These are phyloP conservation scores for Erpobdella octoculata DNA, from an alignment of 2,888 invertebrate genomes.

Conservation along the genomic window DNA sequence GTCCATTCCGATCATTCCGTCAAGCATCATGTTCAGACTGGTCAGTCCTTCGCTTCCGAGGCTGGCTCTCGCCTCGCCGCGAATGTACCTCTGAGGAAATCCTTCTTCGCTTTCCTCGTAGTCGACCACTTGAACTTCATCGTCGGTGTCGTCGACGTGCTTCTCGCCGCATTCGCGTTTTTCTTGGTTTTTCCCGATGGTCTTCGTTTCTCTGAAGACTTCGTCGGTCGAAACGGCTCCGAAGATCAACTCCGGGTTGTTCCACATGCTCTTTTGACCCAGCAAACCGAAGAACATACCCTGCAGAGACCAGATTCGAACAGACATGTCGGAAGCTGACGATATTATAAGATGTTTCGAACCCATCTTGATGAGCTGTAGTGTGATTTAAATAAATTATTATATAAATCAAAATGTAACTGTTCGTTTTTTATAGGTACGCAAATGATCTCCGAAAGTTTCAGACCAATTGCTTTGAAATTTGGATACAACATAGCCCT, in stretches of 20 bases:
- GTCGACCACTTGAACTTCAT: background rate
- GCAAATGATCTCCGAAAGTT: too few relatives aligned
- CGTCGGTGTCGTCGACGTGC: background rate
- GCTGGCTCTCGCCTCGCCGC: background rate
- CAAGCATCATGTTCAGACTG: background rate
- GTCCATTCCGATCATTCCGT: background rate
- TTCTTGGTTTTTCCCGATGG: background rate
- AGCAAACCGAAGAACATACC: slow-evolving; percentile 62
- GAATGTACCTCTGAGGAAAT: too few relatives aligned
- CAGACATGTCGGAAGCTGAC: slow-evolving; percentile 63
- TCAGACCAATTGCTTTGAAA: too few relatives aligned
- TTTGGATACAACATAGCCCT: too few relatives aligned
- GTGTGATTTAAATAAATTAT: too few relatives aligned
- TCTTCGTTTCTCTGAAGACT: background rate
- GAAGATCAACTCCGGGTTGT: slow-evolving; percentile 21
- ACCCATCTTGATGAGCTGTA: slow-evolving; percentile 46
- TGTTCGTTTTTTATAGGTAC: too few relatives aligned
- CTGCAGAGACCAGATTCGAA: slow-evolving; percentile 44
- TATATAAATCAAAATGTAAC: too few relatives aligned
- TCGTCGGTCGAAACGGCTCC: slow-evolving; percentile 7
- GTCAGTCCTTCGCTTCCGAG: background rate
- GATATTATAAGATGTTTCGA: slow-evolving; percentile 46
- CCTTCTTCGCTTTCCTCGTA: background rate
- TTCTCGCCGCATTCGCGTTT: background rate
- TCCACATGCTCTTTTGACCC: slow-evolving; percentile 65